Conservation (phyloP, 2,888 invertebrate species). For the Caenorhabditis afra region DNA sequence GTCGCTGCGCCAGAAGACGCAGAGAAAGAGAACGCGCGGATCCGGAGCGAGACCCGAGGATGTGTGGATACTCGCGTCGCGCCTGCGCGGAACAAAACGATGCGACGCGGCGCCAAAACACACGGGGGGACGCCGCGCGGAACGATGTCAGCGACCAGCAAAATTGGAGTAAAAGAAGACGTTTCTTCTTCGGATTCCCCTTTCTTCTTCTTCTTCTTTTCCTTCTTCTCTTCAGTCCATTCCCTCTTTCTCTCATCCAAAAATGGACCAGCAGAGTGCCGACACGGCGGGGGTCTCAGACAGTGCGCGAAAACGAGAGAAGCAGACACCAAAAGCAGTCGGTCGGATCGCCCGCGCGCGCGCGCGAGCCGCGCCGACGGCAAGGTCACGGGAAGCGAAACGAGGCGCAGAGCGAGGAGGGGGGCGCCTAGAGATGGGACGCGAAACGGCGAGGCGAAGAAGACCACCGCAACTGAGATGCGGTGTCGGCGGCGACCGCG, state of each 20-base stretch:
- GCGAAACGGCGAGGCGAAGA: background rate
- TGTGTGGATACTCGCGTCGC: too few relatives aligned
- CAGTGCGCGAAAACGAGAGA: slow-evolving; percentile 16
- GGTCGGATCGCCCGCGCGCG: too few relatives aligned
- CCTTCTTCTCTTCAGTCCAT: background rate
- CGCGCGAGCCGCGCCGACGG: too few relatives aligned
- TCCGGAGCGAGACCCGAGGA: too few relatives aligned
- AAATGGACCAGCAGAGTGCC: slow-evolving; percentile 22
- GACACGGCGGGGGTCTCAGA: slow-evolving; percentile 5
- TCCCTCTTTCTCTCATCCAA: slow-evolving; percentile 16
- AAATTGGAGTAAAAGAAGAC: background rate
- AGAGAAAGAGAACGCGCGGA: too few relatives aligned
- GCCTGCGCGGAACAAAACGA: background rate
- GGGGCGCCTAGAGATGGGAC: slow-evolving; percentile 8
- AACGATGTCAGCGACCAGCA: background rate
- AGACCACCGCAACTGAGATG: background rate
- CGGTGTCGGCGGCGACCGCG: too few relatives aligned
- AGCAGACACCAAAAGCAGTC: slow-evolving; percentile 14
- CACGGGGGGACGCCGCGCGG: background rate
- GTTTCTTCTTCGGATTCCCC: background rate
- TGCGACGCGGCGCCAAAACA: background rate
- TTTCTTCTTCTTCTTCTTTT: background rate
- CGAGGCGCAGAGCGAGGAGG: slow-evolving; percentile 22
- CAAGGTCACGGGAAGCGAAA: slow-evolving; percentile 29
- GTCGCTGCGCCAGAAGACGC: too few relatives aligned